These are phyloP conservation scores for Forbesichthys papilliferus DNA, from an alignment of 2,113 vertebrate species.

Conservation along the genomic window DNA sequence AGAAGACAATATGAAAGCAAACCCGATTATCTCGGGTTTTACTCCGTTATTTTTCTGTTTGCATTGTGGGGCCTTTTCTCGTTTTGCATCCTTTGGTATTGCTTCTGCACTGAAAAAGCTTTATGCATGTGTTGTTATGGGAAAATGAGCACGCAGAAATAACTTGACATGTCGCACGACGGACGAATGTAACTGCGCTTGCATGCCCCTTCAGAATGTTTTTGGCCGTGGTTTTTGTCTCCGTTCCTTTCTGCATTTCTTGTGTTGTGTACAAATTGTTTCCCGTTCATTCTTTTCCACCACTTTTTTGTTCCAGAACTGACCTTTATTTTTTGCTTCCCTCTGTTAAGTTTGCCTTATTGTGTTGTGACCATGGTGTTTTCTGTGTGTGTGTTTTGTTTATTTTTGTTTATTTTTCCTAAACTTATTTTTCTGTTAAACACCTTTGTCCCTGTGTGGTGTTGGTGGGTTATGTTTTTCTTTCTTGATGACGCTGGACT, in stretches of 20 bases:
- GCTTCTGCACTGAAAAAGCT: slow-evolving; percentile 87
- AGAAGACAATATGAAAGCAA: slow-evolving; percentile 75
- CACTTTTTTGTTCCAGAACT: slow-evolving; percentile 51
- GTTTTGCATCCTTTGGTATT: slow-evolving; percentile 96
- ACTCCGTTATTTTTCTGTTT: slow-evolving; percentile 83
- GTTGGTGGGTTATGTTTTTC: slow-evolving; percentile 55
- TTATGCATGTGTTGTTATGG: slow-evolving; percentile 93
- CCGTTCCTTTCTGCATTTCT: slow-evolving; percentile 66
- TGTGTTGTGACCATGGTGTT: slow-evolving; percentile 64
- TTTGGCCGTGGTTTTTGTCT: slow-evolving; percentile 57
- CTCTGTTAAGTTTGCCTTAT: slow-evolving; percentile 58
- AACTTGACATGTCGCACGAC: slow-evolving; percentile 91
- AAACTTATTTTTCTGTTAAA: slow-evolving; percentile 59
- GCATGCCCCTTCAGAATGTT: slow-evolving; percentile 83
- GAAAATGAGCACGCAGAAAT: slow-evolving; percentile 87
- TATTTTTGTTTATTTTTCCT: slow-evolving; percentile 63
- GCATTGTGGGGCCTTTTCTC: slow-evolving; percentile 97
- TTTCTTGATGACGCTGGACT: slow-evolving; percentile 59
- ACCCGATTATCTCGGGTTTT: slow-evolving; percentile 84
- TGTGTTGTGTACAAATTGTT: slow-evolving; percentile 64
- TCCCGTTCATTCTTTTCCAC: slow-evolving; percentile 58
- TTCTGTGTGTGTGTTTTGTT: slow-evolving; percentile 67
- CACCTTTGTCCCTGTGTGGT: slow-evolving; percentile 73
- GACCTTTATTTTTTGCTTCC: slow-evolving; percentile 68
- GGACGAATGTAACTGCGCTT: slow-evolving; percentile 94